Conservation (phyloP, 2,888 invertebrate genomes). For the Microctonus aethiopoides region DNA sequence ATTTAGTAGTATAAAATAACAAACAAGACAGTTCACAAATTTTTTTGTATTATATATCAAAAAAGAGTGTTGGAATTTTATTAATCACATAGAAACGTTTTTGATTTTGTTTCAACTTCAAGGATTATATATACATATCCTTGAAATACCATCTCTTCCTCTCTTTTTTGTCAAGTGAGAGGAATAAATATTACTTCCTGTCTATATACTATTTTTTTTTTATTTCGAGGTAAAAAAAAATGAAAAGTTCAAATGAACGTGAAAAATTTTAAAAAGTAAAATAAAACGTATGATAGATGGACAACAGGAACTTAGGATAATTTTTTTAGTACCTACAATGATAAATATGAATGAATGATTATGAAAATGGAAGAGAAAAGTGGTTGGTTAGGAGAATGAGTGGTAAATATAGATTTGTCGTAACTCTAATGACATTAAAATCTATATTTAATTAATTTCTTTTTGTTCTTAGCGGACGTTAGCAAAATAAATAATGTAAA, state of each 20-base stretch:
- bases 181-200: neutral
- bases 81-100: conserved; percentile 3
- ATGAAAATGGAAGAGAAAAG: neutral
- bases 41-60: conserved; percentile 31
- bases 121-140: too few species aligned
- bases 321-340: conserved; percentile 14
- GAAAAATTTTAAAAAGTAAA: neutral
- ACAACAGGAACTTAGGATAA: conserved; percentile 20
- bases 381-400: neutral
- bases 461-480: conserved; percentile 32
- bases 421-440: neutral
- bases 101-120: neutral
- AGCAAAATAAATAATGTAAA: conserved; percentile 8
- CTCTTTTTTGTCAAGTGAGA: neutral
- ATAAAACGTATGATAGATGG: neutral
- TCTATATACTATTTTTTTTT: neutral
- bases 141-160: neutral
- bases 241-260: neutral
- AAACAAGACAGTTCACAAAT: conserved; percentile 39
- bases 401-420: neutral
- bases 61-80: neutral
- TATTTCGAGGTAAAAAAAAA: neutral
- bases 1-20: conserved; percentile 37
- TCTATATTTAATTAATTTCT: neutral
- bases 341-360: conserved; percentile 14